Conservation (phyloP, 2,113 vertebrate genomes). For the Aramus guarauna region DNA sequence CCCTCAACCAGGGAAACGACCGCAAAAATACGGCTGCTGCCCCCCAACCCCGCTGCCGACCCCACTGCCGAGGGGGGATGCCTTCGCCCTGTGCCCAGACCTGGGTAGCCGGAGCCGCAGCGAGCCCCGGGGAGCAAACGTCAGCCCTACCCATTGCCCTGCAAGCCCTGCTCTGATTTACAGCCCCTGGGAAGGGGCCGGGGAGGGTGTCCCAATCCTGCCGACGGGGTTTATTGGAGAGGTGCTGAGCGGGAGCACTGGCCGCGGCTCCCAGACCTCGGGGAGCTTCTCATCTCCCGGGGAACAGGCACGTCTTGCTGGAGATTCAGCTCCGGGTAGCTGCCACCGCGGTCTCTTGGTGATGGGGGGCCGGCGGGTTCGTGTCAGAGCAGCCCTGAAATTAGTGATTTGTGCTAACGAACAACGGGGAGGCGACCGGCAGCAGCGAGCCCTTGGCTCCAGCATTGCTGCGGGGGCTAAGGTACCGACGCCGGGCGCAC, state of each 20-base stretch:
- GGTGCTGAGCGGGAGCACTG: neutral
- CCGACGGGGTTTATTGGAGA: neutral
- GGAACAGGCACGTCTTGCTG: neutral
- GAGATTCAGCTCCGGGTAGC: neutral
- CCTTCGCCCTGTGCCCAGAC: neutral
- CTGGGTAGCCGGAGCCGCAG: neutral
- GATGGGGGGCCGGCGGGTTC: fast-evolving
- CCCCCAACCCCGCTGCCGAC: neutral
- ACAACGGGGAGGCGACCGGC: neutral
- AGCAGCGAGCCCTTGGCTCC: neutral
- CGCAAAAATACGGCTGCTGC: fast-evolving
- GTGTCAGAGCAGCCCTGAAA: neutral
- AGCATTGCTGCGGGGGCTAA: neutral
- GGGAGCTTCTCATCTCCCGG: neutral
- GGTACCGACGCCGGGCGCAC: fast-evolving
- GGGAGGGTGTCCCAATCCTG: neutral
- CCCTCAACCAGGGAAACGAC: neutral
- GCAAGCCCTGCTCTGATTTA: neutral
- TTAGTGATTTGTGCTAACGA: neutral
- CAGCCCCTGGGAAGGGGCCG: neutral
- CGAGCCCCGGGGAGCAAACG: neutral
- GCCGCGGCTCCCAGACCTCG: neutral
- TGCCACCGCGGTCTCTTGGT: neutral
- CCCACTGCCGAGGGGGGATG: fast-evolving
- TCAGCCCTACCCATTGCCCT: neutral